Base-by-base conservation (phyloP, 2,797 vertebrate species). In the Gambusia yucatana region DNA sequence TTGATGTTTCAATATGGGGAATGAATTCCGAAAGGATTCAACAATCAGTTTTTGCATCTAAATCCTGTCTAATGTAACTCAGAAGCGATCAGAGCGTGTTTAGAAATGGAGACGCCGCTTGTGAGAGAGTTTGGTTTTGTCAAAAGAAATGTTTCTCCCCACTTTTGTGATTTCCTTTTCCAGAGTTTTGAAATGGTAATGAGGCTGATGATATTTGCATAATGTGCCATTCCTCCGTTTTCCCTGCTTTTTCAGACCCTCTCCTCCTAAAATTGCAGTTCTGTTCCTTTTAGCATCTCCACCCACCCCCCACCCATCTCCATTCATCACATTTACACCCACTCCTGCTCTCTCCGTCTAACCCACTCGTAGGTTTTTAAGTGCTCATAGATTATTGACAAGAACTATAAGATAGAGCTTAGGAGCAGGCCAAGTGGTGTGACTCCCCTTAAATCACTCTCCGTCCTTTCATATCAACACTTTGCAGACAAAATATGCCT, bases 121-220 rank as follows among this genome's bases (percentile, higher is more conserved):
- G n/a, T 75, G 75, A 87, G 75, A 76, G 48, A 87, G 83, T 86
- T 84, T 75, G 73, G 82, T 72, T 33, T 59, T 3, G 57, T 80
- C 82, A 77, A 85, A 87, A 88, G 82, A 77, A 83, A 80, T 79
- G 79, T 82, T 87, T 85, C 82, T 82, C 88, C 84, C 75, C 80
- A 84, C 80, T 86, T 83, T 74, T 11, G 71, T 75, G 76, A 86
- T 86, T 92, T 90, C 77, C 85, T 87, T 30, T 88, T 80, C 75
- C 82, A 81, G 81, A 87, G 84, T 93, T 93, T 91, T 91, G 85
- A 94, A 89, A 93, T 93, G 91, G 55, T 92, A 93, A 94, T 91
- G 87, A 92, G 83, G 78, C 69, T 47, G 80, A 81, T 81, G 80
- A 84, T 82, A 93, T 93, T 93, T 93, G 90, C 91, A 93, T 92